Percentiles rank a stretch among this genome's conserved stretches.
phyloP scores from a whole-genome alignment of 1,140 invertebrate genomes.

The Platorchestia sp. region DNA sequence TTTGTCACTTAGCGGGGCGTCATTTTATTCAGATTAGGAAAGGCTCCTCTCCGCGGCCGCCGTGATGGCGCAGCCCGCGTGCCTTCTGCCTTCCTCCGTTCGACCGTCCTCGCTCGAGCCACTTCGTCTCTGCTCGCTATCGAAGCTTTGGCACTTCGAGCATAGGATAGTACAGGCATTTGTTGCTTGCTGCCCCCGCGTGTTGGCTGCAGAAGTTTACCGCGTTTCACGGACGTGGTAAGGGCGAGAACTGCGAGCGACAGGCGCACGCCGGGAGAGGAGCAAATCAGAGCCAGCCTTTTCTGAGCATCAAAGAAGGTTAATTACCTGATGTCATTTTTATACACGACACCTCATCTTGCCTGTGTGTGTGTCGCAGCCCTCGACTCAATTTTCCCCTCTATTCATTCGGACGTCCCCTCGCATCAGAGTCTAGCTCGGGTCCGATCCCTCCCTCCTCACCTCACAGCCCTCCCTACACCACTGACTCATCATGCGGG shows the following conservation, averaged over 20 bases:
- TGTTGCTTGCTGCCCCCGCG: neutral
- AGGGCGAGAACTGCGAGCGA: neutral
- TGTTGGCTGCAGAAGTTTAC: neutral
- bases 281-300: constrained; percentile 34
- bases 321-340: constrained; percentile 54
- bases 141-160: neutral
- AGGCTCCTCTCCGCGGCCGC: neutral
- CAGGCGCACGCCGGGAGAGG: neutral
- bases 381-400: constrained; percentile 45
- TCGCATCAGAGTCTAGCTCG: constrained; percentile 16
- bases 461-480: neutral
- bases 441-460: neutral
- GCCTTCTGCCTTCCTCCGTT: neutral
- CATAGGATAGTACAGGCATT: neutral
- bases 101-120: neutral
- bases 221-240: neutral
- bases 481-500: neutral
- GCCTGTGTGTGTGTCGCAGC: constrained; percentile 12
- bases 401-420: constrained; percentile 44
- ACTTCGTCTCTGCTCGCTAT: neutral
- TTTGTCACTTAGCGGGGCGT: constrained; percentile 46
- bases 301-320: constrained; percentile 39
- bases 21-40: constrained; percentile 53
- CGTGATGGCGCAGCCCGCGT: neutral
- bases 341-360: constrained; percentile 55